phyloP scores from a whole-genome alignment of 1,140 invertebrate genomes.

The Heliconius hermathena region DNA sequence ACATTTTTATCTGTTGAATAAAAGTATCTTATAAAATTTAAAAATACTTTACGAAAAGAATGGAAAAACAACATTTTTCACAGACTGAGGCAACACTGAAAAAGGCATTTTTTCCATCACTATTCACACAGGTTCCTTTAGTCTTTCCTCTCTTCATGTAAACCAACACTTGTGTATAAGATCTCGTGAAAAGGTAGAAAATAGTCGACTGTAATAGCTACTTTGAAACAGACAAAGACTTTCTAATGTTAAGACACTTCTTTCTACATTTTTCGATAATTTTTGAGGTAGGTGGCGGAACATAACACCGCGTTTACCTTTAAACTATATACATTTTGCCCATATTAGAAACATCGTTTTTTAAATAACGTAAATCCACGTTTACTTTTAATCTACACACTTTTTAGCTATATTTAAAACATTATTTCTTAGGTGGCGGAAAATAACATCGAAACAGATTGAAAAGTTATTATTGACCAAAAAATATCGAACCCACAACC shows the following conservation, averaged over 20 bases:
- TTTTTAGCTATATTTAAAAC: too few relatives aligned
- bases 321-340: too few relatives aligned
- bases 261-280: too few relatives aligned
- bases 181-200: not conserved
- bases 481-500: too few relatives aligned
- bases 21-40: not conserved
- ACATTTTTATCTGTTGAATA: not conserved
- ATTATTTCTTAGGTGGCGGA: not conserved
- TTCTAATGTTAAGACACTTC: too few relatives aligned
- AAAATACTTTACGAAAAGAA: not conserved
- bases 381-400: too few relatives aligned
- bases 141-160: not conserved
- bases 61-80: not conserved
- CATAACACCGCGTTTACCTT: too few relatives aligned
- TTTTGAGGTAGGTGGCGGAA: too few relatives aligned
- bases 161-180: slow-evolving; percentile 5
- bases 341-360: too few relatives aligned
- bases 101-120: slow-evolving; percentile 4
- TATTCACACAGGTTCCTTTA: not conserved
- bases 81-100: not conserved
- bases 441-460: not conserved
- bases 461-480: too few relatives aligned
- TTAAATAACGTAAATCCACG: too few relatives aligned
- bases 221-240: not conserved
- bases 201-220: not conserved